A percentile compares a stretch with the other conserved stretches of the same genome.
Conservation (phyloP, 2,888 invertebrate species). For the Pterostichus madidus region DNA sequence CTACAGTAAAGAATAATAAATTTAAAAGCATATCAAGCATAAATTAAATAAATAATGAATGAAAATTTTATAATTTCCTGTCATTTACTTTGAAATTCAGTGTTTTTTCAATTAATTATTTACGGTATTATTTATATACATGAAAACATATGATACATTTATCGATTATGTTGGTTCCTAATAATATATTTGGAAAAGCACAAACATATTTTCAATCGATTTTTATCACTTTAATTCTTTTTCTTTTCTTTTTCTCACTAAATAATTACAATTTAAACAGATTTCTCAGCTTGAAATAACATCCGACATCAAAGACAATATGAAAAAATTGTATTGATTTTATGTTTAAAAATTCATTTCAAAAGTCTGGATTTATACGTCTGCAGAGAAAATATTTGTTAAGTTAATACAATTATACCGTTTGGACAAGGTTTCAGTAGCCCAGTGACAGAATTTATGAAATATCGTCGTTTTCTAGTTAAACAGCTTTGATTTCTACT, state of each 20-base stretch:
- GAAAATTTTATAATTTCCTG: too few species aligned
- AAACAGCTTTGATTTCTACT: constrained; percentile 5
- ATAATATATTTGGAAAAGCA: constrained; percentile 28
- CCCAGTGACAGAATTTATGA: neutral
- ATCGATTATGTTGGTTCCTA: constrained; percentile 25
- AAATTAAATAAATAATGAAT: too few species aligned
- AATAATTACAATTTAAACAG: constrained; percentile 24
- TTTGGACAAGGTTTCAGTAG: neutral
- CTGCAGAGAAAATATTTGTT: neutral
- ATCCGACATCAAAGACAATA: neutral
- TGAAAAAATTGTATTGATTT: constrained; percentile 2
- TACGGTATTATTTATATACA: neutral
- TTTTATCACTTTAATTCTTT: constrained; percentile 1
- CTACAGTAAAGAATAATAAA: too few species aligned
- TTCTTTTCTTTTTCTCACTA: neutral
- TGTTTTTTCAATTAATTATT: too few species aligned
- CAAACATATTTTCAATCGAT: constrained; percentile 34
- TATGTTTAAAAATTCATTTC: constrained; percentile 2
- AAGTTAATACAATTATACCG: neutral
- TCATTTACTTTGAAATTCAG: too few species aligned
- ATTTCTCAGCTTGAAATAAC: neutral
- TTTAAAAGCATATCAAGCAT: too few species aligned
- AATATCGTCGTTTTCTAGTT: neutral
- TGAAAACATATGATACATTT: neutral
- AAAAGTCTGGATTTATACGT: neutral